These are phyloP conservation scores for Elanus axillaris DNA, from an alignment of 2,113 vertebrate genomes.

Conservation along the genomic window DNA sequence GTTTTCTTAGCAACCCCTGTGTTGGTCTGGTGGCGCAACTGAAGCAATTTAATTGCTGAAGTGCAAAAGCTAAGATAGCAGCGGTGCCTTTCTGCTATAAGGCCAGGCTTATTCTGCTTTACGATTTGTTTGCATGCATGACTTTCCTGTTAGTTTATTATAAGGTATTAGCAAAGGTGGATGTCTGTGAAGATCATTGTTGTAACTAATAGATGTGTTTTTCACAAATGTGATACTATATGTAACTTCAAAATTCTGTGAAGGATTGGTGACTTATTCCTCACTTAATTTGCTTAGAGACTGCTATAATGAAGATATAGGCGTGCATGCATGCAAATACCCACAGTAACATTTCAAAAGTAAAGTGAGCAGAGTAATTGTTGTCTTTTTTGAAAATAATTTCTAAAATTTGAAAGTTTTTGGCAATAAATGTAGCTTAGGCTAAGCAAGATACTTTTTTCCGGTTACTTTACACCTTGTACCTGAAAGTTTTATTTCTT, in stretches of 20 bases:
- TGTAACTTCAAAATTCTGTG: neutral
- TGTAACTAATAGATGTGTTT: neutral
- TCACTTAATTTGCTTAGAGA: neutral
- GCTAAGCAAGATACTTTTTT: neutral
- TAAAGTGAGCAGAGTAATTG: neutral
- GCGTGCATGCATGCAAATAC: neutral
- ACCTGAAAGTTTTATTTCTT: neutral
- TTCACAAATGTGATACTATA: neutral
- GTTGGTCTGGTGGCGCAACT: neutral
- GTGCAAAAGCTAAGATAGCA: neutral
- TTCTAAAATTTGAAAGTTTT: neutral
- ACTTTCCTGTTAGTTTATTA: neutral
- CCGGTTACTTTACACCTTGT: neutral
- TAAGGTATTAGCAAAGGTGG: neutral
- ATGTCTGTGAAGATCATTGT: too few relatives aligned
- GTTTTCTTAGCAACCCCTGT: neutral
- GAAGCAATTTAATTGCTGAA: neutral
- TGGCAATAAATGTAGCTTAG: neutral
- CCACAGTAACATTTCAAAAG: neutral
- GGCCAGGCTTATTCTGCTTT: neutral
- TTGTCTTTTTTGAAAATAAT: neutral
- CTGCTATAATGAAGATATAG: neutral
- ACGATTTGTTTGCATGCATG: neutral
- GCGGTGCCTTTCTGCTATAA: neutral
- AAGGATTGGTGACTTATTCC: neutral